Percentiles rank a stretch among this genome's conserved stretches.
Conservation (phyloP, 2,888 invertebrate genomes). For the Zaprionus lineosus region DNA sequence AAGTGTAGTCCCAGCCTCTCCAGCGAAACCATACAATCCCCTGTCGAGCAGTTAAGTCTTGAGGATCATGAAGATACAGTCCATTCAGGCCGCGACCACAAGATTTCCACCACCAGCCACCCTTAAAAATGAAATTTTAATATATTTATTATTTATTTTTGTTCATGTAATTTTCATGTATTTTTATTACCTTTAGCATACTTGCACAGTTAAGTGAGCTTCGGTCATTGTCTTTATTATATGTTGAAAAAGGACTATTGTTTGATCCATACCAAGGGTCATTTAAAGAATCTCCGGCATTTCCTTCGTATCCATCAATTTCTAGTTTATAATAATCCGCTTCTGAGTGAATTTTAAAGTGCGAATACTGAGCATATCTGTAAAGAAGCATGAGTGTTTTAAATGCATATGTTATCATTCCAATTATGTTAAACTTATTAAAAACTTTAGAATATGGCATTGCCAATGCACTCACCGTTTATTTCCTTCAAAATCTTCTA, state of each 20-base stretch:
- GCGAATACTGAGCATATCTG: constrained; percentile 94
- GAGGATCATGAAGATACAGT: constrained; percentile 93
- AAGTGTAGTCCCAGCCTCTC: constrained; percentile 97
- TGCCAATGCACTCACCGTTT: constrained; percentile 87
- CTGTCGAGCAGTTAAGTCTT: constrained; percentile 94
- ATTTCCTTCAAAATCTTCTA: constrained; percentile 96
- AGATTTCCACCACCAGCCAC: constrained; percentile 98
- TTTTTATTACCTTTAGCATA: constrained; percentile 88
- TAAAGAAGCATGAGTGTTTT: too few species aligned
- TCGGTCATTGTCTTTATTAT: constrained; percentile 95
- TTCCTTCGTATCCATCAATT: constrained; percentile 95
- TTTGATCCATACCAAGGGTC: constrained; percentile 97
- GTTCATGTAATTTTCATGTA: too few species aligned
- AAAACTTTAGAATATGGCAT: too few species aligned
- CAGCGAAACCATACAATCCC: constrained; percentile 98
- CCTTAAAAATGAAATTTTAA: constrained; percentile 79
- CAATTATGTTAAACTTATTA: too few species aligned
- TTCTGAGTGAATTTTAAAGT: constrained; percentile 96
- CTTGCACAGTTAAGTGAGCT: constrained; percentile 95
- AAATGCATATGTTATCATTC: too few species aligned
- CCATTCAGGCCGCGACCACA: constrained; percentile 95
- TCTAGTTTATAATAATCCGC: constrained; percentile 95
- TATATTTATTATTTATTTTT: not conserved
- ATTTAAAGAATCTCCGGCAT: constrained; percentile 94
- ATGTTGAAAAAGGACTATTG: constrained; percentile 96